Evolutionary conservation across 2,113 vertebrate species (phyloP), one percentile per base, ranked within the genome.

Genomic region (Cepphus grylle): DNA sequence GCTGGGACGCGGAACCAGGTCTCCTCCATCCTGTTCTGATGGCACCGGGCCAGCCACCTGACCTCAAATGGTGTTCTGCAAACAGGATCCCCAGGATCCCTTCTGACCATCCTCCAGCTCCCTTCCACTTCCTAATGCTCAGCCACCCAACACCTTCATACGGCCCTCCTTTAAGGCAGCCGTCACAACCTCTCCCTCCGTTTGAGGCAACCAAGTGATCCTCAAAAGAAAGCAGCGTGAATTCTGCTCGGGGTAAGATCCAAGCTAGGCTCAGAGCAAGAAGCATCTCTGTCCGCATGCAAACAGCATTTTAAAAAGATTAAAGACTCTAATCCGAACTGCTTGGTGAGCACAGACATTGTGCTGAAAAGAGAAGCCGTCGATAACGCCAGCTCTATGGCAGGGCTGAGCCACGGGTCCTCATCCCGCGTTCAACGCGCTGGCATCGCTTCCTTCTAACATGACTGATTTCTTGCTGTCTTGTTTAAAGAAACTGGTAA

Each of bases 211-310:
- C 10, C 19, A 93, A 94, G 62, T 63, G 86, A 91, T 83, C 81
- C 86, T 92, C 63, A 55, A 69, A 95, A 94, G 95, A 94, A 97
- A 98, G 95, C 97, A 91, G 87, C 88, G 2, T n/a, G 62, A 80
- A 42, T 87, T 59, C 67, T 83, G 78, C 91, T 94, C 71, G 42
- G 94, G 66, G 61, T 47, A 89, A 90, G 90, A 87, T 36, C 81
- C 73, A 67, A 74, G 70, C 65, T 12, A 81, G 81, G 74, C 88
- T 97, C 94, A 34, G 91, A 88, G 92, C 88, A 92, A n/a, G 53
- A 95, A 97, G 82, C 94, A 94, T 86, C 92, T 94, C 97, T 26
- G 0, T 32, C 63, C 52, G 22, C 87, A 79, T 15, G 63, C 95
- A 94, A 94, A 52, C 88, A 63, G 77, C 7, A 38, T 79, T 95